phyloP scores from a whole-genome alignment of 64 coral and sea anemone species.

The Astreopora myriophthalma region DNA sequence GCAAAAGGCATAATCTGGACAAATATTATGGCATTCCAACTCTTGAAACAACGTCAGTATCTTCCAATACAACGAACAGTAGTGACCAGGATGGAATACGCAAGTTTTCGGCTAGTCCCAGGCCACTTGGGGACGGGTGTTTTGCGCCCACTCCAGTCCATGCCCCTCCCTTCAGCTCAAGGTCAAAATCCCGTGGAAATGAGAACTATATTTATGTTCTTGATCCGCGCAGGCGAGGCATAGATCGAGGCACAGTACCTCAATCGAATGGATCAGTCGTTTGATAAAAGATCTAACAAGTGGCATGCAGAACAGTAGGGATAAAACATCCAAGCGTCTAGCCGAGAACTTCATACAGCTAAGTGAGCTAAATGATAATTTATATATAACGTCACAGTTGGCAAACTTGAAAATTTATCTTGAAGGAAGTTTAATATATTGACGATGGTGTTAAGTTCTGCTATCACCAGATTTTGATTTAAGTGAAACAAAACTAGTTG shows the following conservation, averaged over 20 bases:
- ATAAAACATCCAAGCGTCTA: no score
- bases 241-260: conserved; percentile 23
- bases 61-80: conserved; percentile 93
- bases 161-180: conserved; percentile 73
- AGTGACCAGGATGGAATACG: conserved; percentile 99
- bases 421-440: neutral
- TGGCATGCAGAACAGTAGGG: no score
- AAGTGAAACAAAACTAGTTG: no score
- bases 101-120: conserved; percentile 88
- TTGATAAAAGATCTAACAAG: no score
- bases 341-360: no score
- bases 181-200: conserved; percentile 83
- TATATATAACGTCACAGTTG: no score
- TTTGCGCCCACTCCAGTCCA: conserved; percentile 80
- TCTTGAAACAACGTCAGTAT: conserved; percentile 93
- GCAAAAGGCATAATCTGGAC: conserved; percentile 96
- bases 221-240: conserved; percentile 69
- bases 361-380: no score
- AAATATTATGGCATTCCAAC: conserved; percentile 96
- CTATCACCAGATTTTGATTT: neutral
- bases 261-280: conserved; percentile 2
- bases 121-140: conserved; percentile 66
- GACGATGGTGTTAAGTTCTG: neutral
- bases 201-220: conserved; percentile 78
- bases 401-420: neutral